Percentiles rank a stretch among this genome's conserved stretches.
phyloP scores from a whole-genome alignment of 1,140 invertebrate species.

The Aphelenchoides besseyi region DNA sequence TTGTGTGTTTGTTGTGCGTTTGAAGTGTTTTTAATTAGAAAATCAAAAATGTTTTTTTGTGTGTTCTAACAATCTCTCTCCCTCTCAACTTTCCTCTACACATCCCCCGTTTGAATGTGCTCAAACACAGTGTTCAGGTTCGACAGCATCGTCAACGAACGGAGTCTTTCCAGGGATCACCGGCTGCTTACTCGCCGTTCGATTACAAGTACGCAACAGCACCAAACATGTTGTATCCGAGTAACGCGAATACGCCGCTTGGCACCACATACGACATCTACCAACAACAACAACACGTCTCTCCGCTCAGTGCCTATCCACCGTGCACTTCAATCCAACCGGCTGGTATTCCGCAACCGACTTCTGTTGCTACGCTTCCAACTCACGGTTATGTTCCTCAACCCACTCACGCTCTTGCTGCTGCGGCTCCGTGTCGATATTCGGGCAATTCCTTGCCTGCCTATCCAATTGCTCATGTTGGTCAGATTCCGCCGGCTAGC shows the following conservation, averaged over 20 bases:
- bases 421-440: conserved; percentile 11
- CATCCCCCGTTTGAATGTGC: conserved; percentile 5
- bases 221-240: conserved; percentile 2
- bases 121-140: conserved; percentile 22
- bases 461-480: conserved; percentile 17
- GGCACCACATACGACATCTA: conserved; percentile 23
- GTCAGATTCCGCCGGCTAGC: not conserved
- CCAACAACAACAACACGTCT: conserved; percentile 22
- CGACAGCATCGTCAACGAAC: conserved; percentile 37
- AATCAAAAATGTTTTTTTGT: not conserved
- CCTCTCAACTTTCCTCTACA: conserved; percentile 7
- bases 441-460: not conserved
- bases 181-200: conserved; percentile 14
- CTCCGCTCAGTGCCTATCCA: not conserved
- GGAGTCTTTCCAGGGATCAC: conserved; percentile 19
- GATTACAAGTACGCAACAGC: conserved; percentile 25
- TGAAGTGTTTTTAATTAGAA: not conserved
- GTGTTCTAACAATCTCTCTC: not conserved
- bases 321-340: not conserved
- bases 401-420: conserved; percentile 7
- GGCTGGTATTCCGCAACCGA: not conserved
- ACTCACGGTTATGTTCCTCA: conserved; percentile 11
- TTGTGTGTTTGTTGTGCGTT: not conserved
- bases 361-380: conserved; percentile 5
- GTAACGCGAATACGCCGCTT: not conserved